These are phyloP conservation scores for Apodemia duryi DNA, from an alignment of 2,888 invertebrate genomes.

Conservation along the genomic window DNA sequence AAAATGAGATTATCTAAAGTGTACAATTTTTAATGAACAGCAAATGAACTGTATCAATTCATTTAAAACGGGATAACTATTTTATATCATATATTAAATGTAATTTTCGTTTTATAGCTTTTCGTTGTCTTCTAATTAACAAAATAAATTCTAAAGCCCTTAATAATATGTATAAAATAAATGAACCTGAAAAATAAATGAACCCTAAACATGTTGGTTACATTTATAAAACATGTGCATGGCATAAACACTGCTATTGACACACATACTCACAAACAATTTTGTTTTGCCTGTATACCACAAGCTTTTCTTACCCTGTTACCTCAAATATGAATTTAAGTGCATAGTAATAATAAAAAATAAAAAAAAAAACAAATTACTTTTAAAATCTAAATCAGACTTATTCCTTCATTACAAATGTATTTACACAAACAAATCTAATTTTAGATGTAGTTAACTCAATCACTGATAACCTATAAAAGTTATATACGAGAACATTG, in stretches of 20 bases:
- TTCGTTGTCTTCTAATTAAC: background rate
- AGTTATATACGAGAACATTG: background rate
- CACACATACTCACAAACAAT: background rate
- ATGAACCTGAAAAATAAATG: constrained; percentile 5
- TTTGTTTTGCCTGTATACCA: background rate
- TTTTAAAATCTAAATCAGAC: background rate
- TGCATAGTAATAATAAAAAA: background rate
- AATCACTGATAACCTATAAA: background rate
- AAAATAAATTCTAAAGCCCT: background rate
- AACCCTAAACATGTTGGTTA: constrained; percentile 2
- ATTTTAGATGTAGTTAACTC: background rate
- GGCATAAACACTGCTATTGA: background rate
- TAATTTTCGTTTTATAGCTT: background rate
- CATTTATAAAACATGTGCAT: background rate
- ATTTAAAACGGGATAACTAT: no score
- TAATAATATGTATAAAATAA: background rate
- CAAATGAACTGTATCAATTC: no score
- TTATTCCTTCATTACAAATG: background rate
- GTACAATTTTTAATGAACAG: no score
- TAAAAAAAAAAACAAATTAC: background rate
- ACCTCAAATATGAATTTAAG: no score
- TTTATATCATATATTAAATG: no score
- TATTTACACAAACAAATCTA: background rate
- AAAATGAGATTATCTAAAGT: no score
- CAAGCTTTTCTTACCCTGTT: background rate